These are phyloP conservation scores for Crioceris asparagi DNA, from an alignment of 2,888 invertebrate genomes.

Conservation along the genomic window DNA sequence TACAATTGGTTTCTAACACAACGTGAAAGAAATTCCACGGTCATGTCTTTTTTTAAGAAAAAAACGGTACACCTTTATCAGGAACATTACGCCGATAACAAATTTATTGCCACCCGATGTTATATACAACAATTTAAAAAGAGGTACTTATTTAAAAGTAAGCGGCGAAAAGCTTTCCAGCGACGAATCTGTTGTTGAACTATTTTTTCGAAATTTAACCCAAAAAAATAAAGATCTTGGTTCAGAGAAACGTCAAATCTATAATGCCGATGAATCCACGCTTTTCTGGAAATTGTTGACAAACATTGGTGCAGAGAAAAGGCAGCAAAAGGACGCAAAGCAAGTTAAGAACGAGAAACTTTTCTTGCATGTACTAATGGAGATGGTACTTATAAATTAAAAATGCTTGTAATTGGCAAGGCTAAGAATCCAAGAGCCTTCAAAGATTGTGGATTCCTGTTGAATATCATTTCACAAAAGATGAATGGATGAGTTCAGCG, in stretches of 20 bases:
- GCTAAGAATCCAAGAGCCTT: not conserved
- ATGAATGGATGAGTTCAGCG: too few relatives aligned
- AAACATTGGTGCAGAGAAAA: not conserved
- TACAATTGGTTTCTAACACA: too few relatives aligned
- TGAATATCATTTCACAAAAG: too few relatives aligned
- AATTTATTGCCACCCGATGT: too few relatives aligned
- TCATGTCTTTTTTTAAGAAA: too few relatives aligned
- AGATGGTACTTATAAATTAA: not conserved
- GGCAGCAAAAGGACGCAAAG: not conserved
- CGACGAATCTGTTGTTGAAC: not conserved
- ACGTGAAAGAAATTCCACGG: too few relatives aligned
- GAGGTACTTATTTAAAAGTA: too few relatives aligned
- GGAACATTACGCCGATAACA: too few relatives aligned
- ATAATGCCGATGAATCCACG: not conserved
- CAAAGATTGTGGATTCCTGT: too few relatives aligned
- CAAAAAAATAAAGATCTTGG: not conserved
- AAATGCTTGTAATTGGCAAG: not conserved
- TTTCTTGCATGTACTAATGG: not conserved
- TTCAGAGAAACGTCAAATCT: not conserved
- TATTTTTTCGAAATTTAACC: not conserved
- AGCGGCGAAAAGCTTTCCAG: not conserved
- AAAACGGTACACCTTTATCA: too few relatives aligned
- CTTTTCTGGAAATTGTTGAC: not conserved
- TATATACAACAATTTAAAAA: too few relatives aligned
- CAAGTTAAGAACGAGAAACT: not conserved